Base-by-base conservation (phyloP, 1,140 invertebrate species). In the Pristionchus pacificus region DNA sequence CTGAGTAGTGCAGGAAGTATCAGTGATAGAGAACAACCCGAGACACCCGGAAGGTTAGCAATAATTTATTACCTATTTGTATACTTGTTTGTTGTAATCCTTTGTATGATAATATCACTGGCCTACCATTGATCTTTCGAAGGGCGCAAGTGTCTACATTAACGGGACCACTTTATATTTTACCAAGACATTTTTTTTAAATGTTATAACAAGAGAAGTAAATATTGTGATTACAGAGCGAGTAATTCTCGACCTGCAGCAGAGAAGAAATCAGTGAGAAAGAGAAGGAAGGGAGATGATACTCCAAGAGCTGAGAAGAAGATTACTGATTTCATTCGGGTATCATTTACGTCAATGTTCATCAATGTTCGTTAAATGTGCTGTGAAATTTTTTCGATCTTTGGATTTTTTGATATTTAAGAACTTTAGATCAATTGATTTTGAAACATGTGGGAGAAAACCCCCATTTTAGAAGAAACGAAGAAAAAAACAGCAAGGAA, bases 11-110 rank as follows among this genome's bases (percentile, higher is more conserved):
- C 68, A 0, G 74, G 74, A 24, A 59, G 33, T 60, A 72, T 65
- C 6, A 74, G 70, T 14, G 74, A 75, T 63, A 30, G 70, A 25
- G 74, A 75, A 55, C n/a, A n/a, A n/a, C 74, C 69, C 13, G 74
- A 75, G 27, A 75, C 74, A 1, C 74, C 74, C 0, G 63, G 65
- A 72, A 68, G 71, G 71, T 73, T 29, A 61, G 67, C 3, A 30
- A 65, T n/a, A n/a, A n/a, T n/a, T n/a, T n/a, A n/a, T n/a, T n/a
- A n/a, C n/a, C n/a, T n/a, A n/a, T n/a, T n/a, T n/a, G n/a, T n/a
- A n/a, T n/a, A 19, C 6, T 1, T 14, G 60, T 15, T 62, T 61
- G 30, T 27, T 27, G 10, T 15, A 33, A 62, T 25, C 55, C 1
- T 65, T 55, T 62, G 59, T 14, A 30, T 14, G 10, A 60, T 28